A percentile compares a stretch with the other conserved stretches of the same genome.
phyloP scores from a whole-genome alignment of 2,113 vertebrate species.

The Misgurnus mizolepis region DNA sequence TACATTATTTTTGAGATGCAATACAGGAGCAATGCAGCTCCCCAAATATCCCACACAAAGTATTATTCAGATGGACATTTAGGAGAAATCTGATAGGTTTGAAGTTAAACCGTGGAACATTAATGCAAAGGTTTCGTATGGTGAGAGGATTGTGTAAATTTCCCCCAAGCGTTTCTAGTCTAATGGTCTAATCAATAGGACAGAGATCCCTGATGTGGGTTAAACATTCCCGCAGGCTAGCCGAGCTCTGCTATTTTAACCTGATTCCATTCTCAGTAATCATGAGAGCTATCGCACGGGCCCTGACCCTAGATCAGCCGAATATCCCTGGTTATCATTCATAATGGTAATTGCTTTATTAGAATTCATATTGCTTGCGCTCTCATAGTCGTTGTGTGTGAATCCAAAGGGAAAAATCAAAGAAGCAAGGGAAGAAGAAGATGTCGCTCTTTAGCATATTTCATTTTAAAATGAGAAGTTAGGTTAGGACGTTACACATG shows the following conservation, averaged over 20 bases:
- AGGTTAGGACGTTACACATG: not conserved
- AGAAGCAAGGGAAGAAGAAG: conserved; percentile 2
- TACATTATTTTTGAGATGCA: conserved; percentile 6
- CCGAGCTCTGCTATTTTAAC: conserved; percentile 20
- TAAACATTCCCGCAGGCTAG: conserved; percentile 33
- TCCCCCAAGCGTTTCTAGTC: conserved; percentile 22
- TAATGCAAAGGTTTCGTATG: conserved; percentile 22
- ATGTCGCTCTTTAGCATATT: not conserved
- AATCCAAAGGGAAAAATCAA: conserved; percentile 25
- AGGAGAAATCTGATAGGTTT: not conserved
- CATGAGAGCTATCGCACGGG: conserved; percentile 18
- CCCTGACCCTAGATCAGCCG: conserved; percentile 30
- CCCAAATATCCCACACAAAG: not conserved
- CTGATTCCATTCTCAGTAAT: conserved; percentile 26
- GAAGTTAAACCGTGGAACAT: not conserved
- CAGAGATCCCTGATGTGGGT: conserved; percentile 27
- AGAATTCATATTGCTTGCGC: conserved; percentile 21
- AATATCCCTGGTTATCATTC: conserved; percentile 33
- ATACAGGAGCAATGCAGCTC: not conserved
- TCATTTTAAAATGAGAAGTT: not conserved
- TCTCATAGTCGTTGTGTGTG: conserved; percentile 34
- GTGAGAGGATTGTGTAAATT: conserved; percentile 11
- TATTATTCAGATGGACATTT: conserved; percentile 7
- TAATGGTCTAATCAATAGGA: conserved; percentile 39
- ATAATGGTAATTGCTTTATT: conserved; percentile 42